Base-by-base conservation (phyloP, 2,113 vertebrate species). In the Macrotus californicus region DNA sequence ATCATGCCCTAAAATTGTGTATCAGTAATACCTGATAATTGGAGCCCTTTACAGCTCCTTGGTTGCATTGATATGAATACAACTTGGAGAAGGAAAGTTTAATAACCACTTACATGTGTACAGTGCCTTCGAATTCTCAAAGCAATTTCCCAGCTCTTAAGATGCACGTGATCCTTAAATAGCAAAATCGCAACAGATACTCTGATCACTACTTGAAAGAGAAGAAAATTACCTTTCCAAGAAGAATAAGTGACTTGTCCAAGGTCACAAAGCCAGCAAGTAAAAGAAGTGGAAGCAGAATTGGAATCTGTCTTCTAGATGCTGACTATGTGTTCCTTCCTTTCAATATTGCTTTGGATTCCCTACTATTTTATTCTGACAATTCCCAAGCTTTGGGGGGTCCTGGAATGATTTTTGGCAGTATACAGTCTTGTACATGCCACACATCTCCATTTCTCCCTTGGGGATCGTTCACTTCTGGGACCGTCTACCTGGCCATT, bases 391-490 rank as follows among this genome's bases (percentile, higher is more conserved):
- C 2, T 46, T 54, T 73, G 5, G 0, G 15, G 4, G 21, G 5
- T 61, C 13, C 39, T 59, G 31, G 31, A 92, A 73, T 31, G 15
- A 67, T 13, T 61, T 72, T 59, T 52, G 36, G 29, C 0, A 69
- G n/a, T 6, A 2, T 11, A 34, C 14, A 10, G 1, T 50, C 16
- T 66, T 48, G 3, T 0, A 34, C 9, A 26, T 10, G 21, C 15
- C 24, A 85, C 14, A 7, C 15, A 19, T 5, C 22, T 22, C 34
- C 7, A 3, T 22, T 59, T 90, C 29, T 94, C 21, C 15, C 6
- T 6, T 6, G 18, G 46, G n/a, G 13, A 56, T 9, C n/a, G 3
- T n/a, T 92, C 22, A 26, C n/a, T 93, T 83, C 69, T 26, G 14
- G 48, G 29, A 46, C 26, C 13, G 6, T 73, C 83, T 69, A 77